phyloP scores from a whole-genome alignment of 2,113 vertebrate species.

The Aplodontia rufa region DNA sequence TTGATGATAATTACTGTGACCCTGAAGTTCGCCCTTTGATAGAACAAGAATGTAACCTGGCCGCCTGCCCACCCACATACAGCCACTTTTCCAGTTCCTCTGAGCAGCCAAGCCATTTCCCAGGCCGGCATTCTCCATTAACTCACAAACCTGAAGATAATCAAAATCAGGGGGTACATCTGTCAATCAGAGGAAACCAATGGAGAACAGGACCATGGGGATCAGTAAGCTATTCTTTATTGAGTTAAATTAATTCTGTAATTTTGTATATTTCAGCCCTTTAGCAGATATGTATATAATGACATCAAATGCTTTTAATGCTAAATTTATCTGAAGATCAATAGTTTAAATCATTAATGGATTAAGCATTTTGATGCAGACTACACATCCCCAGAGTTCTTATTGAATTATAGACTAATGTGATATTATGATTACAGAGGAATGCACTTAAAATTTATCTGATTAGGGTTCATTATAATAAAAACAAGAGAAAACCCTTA shows the following conservation, averaged over 20 bases:
- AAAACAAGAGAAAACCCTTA: conserved; percentile 42
- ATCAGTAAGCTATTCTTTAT: conserved; percentile 87
- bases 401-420: conserved; percentile 37
- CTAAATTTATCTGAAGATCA: conserved; percentile 29
- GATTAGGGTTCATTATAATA: neutral
- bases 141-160: conserved; percentile 82
- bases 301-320: neutral
- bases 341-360: conserved; percentile 32
- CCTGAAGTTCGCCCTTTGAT: conserved; percentile 85
- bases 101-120: conserved; percentile 83
- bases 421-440: neutral
- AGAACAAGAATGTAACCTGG: conserved; percentile 89
- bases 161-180: conserved; percentile 87
- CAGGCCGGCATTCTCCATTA: conserved; percentile 83
- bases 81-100: conserved; percentile 83
- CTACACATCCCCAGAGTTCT: neutral
- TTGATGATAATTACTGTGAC: conserved; percentile 91
- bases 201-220: conserved; percentile 99
- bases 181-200: conserved; percentile 87
- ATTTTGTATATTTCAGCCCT: neutral
- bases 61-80: conserved; percentile 86
- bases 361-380: conserved; percentile 1
- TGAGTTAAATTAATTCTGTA: conserved; percentile 33
- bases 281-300: neutral
- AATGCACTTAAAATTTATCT: conserved; percentile 35